Base-by-base conservation (phyloP, 2,888 invertebrate genomes). In the Spatulosminthurus flaviceps region DNA sequence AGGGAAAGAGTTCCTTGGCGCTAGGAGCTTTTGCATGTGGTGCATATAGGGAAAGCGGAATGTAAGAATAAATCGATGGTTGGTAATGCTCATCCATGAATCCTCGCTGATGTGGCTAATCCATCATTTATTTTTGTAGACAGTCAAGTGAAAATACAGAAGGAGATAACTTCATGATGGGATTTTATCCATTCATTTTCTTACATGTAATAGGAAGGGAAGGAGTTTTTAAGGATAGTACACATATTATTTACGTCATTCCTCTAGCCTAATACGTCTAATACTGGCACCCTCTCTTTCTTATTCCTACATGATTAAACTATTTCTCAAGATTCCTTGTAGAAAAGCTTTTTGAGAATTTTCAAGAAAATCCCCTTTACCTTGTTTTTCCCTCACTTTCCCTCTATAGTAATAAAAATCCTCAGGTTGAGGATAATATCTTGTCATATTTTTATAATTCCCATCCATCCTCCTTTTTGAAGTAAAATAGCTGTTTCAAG, bases 91-190 rank as follows among this genome's bases (percentile, higher is more conserved):
- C 29, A 70, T n/a, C 41, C 72, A 51, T 72, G 51, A 72, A 43
- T 72, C 51, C 19, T 22, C 43, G 22, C 21, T 67, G 51, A 72
- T 72, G 72, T 24, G n/a, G 51, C 72, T 72, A 72, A 72, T 72
- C 72, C 72, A 72, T 72, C 72, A 72, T 72, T 72, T 72, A 72
- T 72, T 72, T 72, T 51, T 51, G 51, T 72, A 43, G 72, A 72
- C 72, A 72, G 72, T 72, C 51, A 26, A 71, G 34, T 71, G 51
- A 70, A 70, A 34, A 70, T 69, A 28, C 24, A 9, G 9, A 34
- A 29, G 41, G 70, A 34, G 41, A 34, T 21, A 41, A 19, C 41
- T 34, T 28, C 70, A 21, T 70, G 70, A 29, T 28, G 41, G 70
- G 29, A 70, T 34, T 70, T 70, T 41, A 69, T n/a, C 29, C 24